Evolutionary conservation across 1,140 invertebrate species (phyloP).

Genomic region (Cecropterus lyciades): DNA sequence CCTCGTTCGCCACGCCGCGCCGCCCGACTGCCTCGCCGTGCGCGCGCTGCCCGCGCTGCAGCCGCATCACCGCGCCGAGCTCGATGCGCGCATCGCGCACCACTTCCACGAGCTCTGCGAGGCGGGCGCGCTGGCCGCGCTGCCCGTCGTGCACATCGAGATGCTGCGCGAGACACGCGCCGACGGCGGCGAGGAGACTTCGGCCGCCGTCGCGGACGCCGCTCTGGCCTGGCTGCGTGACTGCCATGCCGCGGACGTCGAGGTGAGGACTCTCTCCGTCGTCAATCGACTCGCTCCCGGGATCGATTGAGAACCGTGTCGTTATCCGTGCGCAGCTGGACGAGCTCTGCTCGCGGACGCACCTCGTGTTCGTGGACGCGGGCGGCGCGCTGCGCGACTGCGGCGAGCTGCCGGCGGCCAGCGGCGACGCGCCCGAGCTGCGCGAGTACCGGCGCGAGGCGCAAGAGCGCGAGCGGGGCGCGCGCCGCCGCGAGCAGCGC

Average conservation of each 20-base stretch:
- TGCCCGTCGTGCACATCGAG: conserved; percentile 5
- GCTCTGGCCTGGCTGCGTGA: conserved; percentile 42
- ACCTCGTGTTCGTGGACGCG: conserved; percentile 89
- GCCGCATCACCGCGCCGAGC: conserved; percentile 10
- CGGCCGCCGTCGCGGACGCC: conserved; percentile 57
- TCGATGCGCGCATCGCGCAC: not conserved
- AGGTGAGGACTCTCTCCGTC: not conserved
- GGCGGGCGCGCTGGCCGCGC: conserved; percentile 12
- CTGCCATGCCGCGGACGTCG: conserved; percentile 43
- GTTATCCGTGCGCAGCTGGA: not conserved
- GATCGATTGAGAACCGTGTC: too few species aligned
- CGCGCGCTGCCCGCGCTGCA: conserved; percentile 41
- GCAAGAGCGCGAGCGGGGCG: conserved; percentile 85
- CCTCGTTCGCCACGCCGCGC: conserved; percentile 38
- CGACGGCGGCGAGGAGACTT: conserved; percentile 39
- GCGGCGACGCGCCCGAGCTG: conserved; percentile 90
- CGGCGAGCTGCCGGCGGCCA: conserved; percentile 88
- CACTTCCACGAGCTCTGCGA: conserved; percentile 15
- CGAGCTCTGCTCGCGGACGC: conserved; percentile 66
- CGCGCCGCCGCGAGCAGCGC: conserved; percentile 90
- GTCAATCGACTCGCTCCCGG: not conserved
- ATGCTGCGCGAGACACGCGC: conserved; percentile 38
- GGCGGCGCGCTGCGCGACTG: conserved; percentile 87
- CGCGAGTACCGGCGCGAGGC: conserved; percentile 89
- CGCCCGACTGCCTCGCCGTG: conserved; percentile 10